A percentile compares a stretch with the other conserved stretches of the same genome.
Evolutionary conservation across 2,888 invertebrate genomes (phyloP).

Genomic region (Eubasilissa splendida): DNA sequence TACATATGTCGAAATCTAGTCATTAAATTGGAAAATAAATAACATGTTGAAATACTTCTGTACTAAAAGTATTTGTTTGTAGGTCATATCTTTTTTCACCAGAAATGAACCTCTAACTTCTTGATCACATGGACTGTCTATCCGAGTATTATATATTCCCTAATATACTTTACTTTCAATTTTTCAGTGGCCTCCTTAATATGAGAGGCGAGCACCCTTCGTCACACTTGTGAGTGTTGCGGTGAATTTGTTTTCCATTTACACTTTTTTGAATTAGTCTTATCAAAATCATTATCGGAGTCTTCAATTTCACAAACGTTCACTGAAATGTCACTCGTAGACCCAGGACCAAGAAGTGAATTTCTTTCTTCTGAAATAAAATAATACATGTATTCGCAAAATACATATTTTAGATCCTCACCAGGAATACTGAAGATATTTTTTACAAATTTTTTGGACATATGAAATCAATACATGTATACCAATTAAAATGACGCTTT

Average conservation of each 20-base stretch:
- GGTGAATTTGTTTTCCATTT: conserved; percentile 52
- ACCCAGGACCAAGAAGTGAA: conserved; percentile 78
- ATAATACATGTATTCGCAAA: conserved; percentile 30
- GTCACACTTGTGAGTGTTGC: conserved; percentile 59
- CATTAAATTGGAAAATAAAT: too few species aligned
- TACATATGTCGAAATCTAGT: too few species aligned
- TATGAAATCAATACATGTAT: too few species aligned
- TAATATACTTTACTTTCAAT: background rate
- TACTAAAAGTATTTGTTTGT: background rate
- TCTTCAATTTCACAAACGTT: conserved; percentile 89
- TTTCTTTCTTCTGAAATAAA: conserved; percentile 73
- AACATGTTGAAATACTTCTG: too few species aligned
- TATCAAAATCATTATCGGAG: conserved; percentile 76
- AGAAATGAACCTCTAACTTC: background rate
- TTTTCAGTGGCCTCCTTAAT: conserved; percentile 53
- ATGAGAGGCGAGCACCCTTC: conserved; percentile 54
- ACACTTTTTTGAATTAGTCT: conserved; percentile 59
- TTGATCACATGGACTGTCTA: background rate
- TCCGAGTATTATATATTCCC: background rate
- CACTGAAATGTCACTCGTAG: conserved; percentile 84
- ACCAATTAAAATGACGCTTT: too few species aligned
- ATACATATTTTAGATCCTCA: background rate
- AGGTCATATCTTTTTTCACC: background rate
- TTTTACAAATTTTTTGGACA: too few species aligned
- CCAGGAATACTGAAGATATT: background rate